Percentiles rank a stretch among this genome's conserved stretches.
These are phyloP conservation scores for Pyralis farinalis DNA, from an alignment of 2,888 invertebrate species.

Conservation along the genomic window DNA sequence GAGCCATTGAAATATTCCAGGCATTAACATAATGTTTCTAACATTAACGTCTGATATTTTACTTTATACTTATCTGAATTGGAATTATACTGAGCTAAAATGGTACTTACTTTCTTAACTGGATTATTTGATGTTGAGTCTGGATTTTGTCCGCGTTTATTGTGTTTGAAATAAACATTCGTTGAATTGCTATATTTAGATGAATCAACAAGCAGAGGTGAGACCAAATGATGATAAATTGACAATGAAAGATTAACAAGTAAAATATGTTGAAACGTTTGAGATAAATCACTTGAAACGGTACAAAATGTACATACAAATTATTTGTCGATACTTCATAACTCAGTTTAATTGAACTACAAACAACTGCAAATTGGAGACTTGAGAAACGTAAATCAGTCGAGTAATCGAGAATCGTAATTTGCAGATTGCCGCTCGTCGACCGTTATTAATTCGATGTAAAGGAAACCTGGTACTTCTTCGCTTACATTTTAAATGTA, in stretches of 20 bases:
- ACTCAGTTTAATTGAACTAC: constrained; percentile 49
- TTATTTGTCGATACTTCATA: constrained; percentile 45
- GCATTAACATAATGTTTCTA: constrained; percentile 30
- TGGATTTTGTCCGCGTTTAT: background rate
- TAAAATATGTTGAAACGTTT: no score
- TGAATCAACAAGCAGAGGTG: background rate
- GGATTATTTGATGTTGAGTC: background rate
- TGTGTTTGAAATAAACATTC: background rate
- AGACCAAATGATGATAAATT: no score
- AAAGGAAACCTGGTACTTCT: constrained; percentile 30
- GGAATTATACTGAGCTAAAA: constrained; percentile 2
- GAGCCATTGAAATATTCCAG: constrained; percentile 33
- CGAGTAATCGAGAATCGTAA: constrained; percentile 25
- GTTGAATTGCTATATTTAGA: background rate
- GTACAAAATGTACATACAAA: constrained; percentile 36
- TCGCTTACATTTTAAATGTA: constrained; percentile 32
- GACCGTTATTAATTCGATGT: constrained; percentile 28
- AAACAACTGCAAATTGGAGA: constrained; percentile 56
- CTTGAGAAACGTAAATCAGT: constrained; percentile 52
- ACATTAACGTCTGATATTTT: constrained; percentile 17
- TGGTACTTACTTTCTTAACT: constrained; percentile 1
- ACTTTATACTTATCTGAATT: constrained; percentile 5
- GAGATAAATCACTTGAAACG: background rate
- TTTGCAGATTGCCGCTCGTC: constrained; percentile 17
- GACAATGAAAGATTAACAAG: no score